phyloP scores from a whole-genome alignment of 1,140 invertebrate species.

The Agraylea sexmaculata region DNA sequence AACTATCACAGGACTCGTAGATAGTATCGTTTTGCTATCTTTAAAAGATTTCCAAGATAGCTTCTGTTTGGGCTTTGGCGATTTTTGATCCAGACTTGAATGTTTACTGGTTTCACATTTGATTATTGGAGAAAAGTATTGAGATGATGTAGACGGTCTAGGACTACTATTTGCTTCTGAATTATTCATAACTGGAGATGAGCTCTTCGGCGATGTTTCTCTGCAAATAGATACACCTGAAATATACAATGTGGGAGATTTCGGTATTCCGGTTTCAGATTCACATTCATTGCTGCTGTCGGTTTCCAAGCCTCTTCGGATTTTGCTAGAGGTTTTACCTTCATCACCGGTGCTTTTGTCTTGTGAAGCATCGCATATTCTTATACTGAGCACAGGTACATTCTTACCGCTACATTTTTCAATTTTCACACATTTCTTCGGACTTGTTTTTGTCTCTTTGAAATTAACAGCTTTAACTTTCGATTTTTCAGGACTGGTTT shows the following conservation, averaged over 20 bases:
- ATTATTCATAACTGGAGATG: background rate
- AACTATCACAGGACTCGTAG: conserved; percentile 17
- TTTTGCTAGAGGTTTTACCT: conserved; percentile 7
- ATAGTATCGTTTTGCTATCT: conserved; percentile 7
- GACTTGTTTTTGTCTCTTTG: conserved; percentile 7
- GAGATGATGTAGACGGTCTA: conserved; percentile 6
- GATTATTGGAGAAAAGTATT: conserved; percentile 8
- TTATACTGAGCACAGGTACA: conserved; percentile 14
- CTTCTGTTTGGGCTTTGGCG: conserved; percentile 16
- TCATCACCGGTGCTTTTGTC: conserved; percentile 1
- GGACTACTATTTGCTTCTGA: conserved; percentile 9
- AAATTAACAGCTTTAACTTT: background rate
- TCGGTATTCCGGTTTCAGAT: conserved; percentile 46
- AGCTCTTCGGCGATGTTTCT: conserved; percentile 23
- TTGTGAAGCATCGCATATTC: conserved; percentile 15
- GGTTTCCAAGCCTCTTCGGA: conserved; percentile 28
- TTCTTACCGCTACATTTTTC: conserved; percentile 8
- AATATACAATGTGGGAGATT: conserved; percentile 46
- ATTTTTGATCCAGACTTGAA: conserved; percentile 12
- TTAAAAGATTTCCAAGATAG: conserved; percentile 16
- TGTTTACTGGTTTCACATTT: too few relatives aligned
- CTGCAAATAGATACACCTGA: conserved; percentile 48
- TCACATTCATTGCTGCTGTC: conserved; percentile 45
- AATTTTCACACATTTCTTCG: conserved; percentile 9
- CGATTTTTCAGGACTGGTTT: conserved; percentile 9